These are phyloP conservation scores for Ictalurus punctatus DNA, from an alignment of 2,113 vertebrate genomes.

Conservation along the genomic window DNA sequence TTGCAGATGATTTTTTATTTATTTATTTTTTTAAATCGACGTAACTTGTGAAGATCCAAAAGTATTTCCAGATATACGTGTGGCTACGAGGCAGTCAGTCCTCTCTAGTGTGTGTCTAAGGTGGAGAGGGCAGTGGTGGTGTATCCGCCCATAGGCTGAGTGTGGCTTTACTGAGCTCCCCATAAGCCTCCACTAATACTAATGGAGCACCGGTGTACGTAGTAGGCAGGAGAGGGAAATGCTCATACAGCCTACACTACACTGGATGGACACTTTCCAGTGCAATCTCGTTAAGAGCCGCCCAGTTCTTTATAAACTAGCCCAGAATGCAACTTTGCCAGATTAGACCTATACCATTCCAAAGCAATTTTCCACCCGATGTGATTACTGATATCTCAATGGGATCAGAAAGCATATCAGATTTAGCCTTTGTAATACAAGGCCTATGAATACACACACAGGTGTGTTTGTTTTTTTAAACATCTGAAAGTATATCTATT, in stretches of 20 bases:
- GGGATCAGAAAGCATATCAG: neutral
- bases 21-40: neutral
- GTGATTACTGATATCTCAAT: neutral
- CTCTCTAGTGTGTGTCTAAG: conserved; percentile 20
- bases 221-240: conserved; percentile 10
- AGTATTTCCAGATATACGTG: conserved; percentile 5
- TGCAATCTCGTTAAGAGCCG: conserved; percentile 9
- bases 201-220: neutral
- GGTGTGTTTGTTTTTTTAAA: neutral
- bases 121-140: conserved; percentile 31
- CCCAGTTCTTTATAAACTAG: neutral
- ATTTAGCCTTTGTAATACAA: neutral
- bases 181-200: conserved; percentile 30
- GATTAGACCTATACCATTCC: neutral
- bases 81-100: neutral
- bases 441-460: neutral
- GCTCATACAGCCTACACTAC: conserved; percentile 1
- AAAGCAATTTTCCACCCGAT: neutral
- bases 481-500: neutral
- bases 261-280: conserved; percentile 13
- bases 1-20: neutral
- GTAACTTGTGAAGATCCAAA: neutral
- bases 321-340: neutral
- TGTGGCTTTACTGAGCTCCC: conserved; percentile 13
- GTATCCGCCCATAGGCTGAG: conserved; percentile 32